Percentiles rank a stretch among this genome's conserved stretches.
Conservation (phyloP, 2,797 vertebrate genomes). For the Manis javanica region DNA sequence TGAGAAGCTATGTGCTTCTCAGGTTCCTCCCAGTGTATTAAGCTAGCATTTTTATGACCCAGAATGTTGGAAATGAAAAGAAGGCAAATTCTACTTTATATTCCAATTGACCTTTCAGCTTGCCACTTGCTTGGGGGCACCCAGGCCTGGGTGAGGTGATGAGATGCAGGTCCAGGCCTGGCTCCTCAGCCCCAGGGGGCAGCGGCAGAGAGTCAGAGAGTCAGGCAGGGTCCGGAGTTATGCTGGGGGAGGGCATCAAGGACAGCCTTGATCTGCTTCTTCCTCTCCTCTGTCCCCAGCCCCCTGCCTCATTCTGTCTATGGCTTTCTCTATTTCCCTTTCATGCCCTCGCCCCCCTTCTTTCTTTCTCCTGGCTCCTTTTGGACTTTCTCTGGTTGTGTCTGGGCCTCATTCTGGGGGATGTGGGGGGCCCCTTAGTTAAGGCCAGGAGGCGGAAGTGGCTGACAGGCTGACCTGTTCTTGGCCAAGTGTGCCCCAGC, state of each 20-base stretch:
- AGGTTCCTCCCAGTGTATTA: slow-evolving; percentile 60
- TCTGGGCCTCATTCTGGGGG: not conserved
- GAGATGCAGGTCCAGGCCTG: not conserved
- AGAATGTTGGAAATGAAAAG: slow-evolving; percentile 77
- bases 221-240: not conserved
- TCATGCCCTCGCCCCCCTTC: not conserved
- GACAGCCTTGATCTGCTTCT: not conserved
- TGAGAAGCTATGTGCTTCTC: not conserved
- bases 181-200: not conserved
- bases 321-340: not conserved
- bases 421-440: too few species aligned
- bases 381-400: not conserved
- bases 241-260: not conserved
- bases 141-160: not conserved
- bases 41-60: slow-evolving; percentile 67
- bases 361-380: not conserved
- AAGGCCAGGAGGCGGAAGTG: not conserved
- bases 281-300: not conserved
- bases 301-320: not conserved
- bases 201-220: not conserved
- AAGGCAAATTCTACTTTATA: slow-evolving; percentile 71
- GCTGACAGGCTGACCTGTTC: not conserved
- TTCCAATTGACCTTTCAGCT: slow-evolving; percentile 79
- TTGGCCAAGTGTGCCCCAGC: not conserved
- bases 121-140: not conserved